Percentiles rank a stretch among this genome's conserved stretches.
phyloP scores from a whole-genome alignment of 2,888 invertebrate genomes.

The Phragmatobia fuliginosa region DNA sequence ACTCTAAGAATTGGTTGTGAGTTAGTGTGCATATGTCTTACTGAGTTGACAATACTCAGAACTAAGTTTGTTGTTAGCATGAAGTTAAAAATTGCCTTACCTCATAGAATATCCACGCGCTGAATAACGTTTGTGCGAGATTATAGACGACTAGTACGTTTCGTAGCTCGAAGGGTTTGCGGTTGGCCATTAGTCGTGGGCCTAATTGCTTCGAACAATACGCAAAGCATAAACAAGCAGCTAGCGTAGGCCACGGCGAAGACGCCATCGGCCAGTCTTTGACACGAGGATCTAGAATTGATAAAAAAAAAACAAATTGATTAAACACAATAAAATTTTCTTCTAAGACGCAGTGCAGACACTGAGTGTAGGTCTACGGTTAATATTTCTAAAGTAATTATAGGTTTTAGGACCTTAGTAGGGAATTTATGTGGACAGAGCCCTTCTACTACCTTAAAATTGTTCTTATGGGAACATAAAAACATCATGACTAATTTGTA shows the following conservation, averaged over 20 bases:
- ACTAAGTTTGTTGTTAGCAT: background rate
- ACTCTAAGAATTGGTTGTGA: background rate
- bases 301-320: slow-evolving; percentile 17
- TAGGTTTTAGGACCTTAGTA: background rate
- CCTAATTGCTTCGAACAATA: slow-evolving; percentile 93
- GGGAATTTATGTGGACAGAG: too few species aligned
- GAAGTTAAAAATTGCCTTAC: slow-evolving; percentile 74
- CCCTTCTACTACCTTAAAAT: too few species aligned
- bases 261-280: slow-evolving; percentile 96
- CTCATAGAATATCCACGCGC: slow-evolving; percentile 97
- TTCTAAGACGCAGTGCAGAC: background rate
- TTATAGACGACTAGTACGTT: slow-evolving; percentile 94
- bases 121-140: slow-evolving; percentile 95
- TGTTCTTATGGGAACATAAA: too few species aligned
- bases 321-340: background rate
- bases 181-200: slow-evolving; percentile 95
- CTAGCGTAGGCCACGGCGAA: slow-evolving; percentile 94
- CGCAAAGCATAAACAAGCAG: slow-evolving; percentile 94
- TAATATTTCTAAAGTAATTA: background rate
- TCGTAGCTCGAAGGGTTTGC: slow-evolving; percentile 94
- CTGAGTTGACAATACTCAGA: background rate
- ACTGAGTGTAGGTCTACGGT: background rate
- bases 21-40: background rate
- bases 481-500: too few species aligned
- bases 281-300: slow-evolving; percentile 93